Conservation (phyloP, 2,797 vertebrate genomes). For the Sebastes vulpes region DNA sequence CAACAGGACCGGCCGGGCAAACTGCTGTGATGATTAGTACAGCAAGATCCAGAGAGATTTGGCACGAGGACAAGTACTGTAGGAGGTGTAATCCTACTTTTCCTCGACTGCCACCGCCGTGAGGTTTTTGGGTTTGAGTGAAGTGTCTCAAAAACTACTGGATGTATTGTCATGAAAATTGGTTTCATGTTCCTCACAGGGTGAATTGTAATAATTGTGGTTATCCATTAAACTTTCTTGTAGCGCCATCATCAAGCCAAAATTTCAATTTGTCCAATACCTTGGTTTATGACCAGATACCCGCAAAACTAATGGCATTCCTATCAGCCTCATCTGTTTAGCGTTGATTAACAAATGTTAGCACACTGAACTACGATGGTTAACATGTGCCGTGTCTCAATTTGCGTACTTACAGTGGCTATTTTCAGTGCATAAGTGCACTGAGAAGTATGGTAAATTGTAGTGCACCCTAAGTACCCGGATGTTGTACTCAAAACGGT, state of each 20-base stretch:
- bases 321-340: no score
- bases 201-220: rapidly evolving
- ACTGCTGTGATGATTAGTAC: conserved; percentile 36
- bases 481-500: no score
- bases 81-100: background rate
- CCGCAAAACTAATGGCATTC: no score
- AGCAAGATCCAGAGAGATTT: conserved; percentile 24
- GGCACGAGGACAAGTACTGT: background rate
- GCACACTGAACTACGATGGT: background rate
- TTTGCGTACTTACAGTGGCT: no score
- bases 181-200: no score
- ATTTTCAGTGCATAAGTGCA: no score
- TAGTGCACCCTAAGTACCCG: no score
- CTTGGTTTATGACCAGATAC: no score
- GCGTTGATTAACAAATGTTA: background rate
- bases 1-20: background rate
- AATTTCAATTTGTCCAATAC: no score
- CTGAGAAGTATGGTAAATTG: background rate
- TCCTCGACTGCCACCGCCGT: background rate
- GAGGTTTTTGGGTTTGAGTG: background rate
- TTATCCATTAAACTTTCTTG: no score
- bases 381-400: background rate
- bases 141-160: background rate
- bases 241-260: no score
- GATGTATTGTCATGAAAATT: background rate